Base-by-base conservation (phyloP, 2,888 invertebrate genomes). In the Chironomus riparius region DNA sequence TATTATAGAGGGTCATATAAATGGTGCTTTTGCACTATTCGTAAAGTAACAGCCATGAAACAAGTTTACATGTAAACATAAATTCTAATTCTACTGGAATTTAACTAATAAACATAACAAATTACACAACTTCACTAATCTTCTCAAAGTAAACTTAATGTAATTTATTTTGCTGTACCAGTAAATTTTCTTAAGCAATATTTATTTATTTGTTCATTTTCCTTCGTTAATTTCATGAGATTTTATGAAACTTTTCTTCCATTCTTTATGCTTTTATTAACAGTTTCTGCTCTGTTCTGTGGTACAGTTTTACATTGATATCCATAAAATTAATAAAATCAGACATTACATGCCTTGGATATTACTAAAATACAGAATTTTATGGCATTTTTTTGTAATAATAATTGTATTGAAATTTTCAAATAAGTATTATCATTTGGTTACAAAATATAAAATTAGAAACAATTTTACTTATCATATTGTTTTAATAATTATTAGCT, bases 71-170 rank as follows among this genome's bases (percentile, higher is more conserved):
- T 72, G 72, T 72, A 72, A 72, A 72, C 72, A 72, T 72, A 72
- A 72, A 72, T 72, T 72, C 62, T 56, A 72, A 72, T 72, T 56
- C 48, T 38, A 21, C 38, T 38, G 7, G 56, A 56, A 56, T 56
- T 56, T 18, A 56, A 56, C 56, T 72, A 71, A 71, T 71, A 71
- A 71, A 71, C 71, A 71, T 71, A 71, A 61, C 72, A 72, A 72
- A 72, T 72, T 62, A 72, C 72, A 62, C 61, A 72, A 72, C 62
- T 72, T 50, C 15, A 72, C 72, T 72, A 72, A 72, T 72, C 72
- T 72, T 12, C 72, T 72, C 72, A 72, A 62, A 61, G 62, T 62
- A 72, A 61, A 72, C 24, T 62, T 72, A 72, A 72, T 50, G 61
- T 72, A 72, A 72, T 72, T 72, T 72, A 72, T 72, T 62, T 72